phyloP scores from a whole-genome alignment of 2,888 invertebrate species.

The Eupsilia transversa region DNA sequence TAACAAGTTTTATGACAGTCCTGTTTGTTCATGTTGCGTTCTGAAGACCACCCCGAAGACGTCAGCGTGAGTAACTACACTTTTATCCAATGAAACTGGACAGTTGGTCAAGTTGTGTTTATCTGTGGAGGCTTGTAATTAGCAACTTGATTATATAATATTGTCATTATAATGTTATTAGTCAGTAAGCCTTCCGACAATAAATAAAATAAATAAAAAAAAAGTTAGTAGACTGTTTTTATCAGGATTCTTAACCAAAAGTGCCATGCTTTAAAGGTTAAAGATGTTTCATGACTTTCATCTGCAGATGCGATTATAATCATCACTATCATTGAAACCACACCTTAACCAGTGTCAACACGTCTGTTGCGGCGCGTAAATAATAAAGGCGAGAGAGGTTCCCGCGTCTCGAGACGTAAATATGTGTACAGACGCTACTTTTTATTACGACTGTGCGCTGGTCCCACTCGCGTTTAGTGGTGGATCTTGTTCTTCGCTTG shows the following conservation, averaged over 20 bases:
- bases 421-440: conserved; percentile 65
- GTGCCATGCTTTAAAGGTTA: background rate
- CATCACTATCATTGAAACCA: conserved; percentile 33
- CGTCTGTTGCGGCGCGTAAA: conserved; percentile 74
- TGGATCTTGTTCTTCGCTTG: conserved; percentile 3
- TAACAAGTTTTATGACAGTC: background rate
- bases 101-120: too few species aligned
- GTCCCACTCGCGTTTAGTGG: conserved; percentile 58
- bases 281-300: background rate
- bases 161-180: too few species aligned
- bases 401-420: conserved; percentile 69
- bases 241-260: too few species aligned
- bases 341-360: conserved; percentile 75
- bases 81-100: background rate
- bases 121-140: too few species aligned
- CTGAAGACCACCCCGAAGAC: background rate
- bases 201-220: too few species aligned
- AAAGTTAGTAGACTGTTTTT: background rate
- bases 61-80: background rate
- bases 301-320: background rate
- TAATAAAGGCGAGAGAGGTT: conserved; percentile 78
- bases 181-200: too few species aligned
- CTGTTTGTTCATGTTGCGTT: background rate
- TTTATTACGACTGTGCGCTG: conserved; percentile 66
- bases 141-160: too few species aligned